Base-by-base conservation (phyloP, 64 coral and sea anemone genomes). In the Pocillopora verrucosa region DNA sequence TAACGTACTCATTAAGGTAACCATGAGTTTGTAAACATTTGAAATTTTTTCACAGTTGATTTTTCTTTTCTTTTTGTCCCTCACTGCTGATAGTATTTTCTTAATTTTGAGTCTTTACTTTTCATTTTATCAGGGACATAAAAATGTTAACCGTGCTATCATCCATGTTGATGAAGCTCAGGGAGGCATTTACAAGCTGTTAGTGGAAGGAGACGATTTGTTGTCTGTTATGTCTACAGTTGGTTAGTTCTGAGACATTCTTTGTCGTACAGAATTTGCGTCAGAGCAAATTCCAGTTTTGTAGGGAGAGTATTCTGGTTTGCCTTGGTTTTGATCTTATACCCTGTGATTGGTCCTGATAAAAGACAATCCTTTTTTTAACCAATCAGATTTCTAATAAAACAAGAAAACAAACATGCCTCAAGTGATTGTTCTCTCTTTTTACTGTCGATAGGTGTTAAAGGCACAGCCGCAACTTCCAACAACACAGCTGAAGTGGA, bases 401-500 rank as follows among this genome's bases (percentile, higher is more conserved):
- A 45, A 2, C 41, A 6, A 45, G 6, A 45, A 45, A 45, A 2
- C 2, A 45, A 45, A n/a, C n/a, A n/a, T n/a, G n/a, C n/a, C n/a
- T n/a, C n/a, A n/a, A n/a, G n/a, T n/a, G n/a, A n/a, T n/a, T 5
- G n/a, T 80, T 14, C 10, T 58, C 20, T 17, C 59, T 30, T 73
- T 69, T 61, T 20, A 34, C 64, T 64, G 10, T 35, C 35, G 30
- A 61, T 15, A 99, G 97, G 97, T 2, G 97, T 99, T 3, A 99
- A 95, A 60, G 97, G 97, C 10, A 99, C 90, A 61, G 93, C 77
- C 9, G 90, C 93, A 13, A 79, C 97, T 0, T 99, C 97, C 58
- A 99, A 99, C 80, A 99, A 99, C 65, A 99, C 94, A 38, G 95
- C 90, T 74, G 97, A 99, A 76, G 97, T 99, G 16, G 97, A 99